Evolutionary conservation across 2,888 invertebrate genomes (phyloP).

Genomic region (Dexiosoma caninum): DNA sequence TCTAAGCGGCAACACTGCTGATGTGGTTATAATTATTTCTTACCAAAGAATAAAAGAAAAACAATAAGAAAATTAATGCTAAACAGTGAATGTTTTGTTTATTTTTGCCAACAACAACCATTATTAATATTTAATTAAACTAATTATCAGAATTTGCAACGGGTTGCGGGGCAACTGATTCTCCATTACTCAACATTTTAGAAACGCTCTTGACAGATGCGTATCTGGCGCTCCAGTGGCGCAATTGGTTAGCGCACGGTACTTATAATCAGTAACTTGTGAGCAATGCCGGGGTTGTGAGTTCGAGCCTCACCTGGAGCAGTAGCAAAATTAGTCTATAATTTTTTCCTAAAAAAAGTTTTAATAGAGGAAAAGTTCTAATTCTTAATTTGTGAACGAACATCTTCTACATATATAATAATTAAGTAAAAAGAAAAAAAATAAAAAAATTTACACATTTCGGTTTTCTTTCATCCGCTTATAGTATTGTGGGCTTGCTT

Average conservation of each 20-base stretch:
- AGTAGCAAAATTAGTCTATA: conserved; percentile 74
- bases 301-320: conserved; percentile 99
- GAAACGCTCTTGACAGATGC: background rate
- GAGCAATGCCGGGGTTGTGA: conserved; percentile 99
- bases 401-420: too few species aligned
- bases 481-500: too few species aligned
- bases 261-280: conserved; percentile 97
- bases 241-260: conserved; percentile 99
- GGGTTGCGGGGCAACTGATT: too few species aligned
- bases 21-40: background rate
- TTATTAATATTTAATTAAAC: too few species aligned
- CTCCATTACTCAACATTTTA: too few species aligned
- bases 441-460: too few species aligned
- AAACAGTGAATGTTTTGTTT: too few species aligned
- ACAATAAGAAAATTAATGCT: too few species aligned
- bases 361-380: background rate
- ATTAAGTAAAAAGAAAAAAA: too few species aligned
- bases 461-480: too few species aligned
- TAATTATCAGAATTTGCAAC: too few species aligned
- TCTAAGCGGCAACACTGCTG: background rate
- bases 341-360: background rate
- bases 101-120: too few species aligned
- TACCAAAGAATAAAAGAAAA: background rate
- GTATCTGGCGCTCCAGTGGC: conserved; percentile 91
- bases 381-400: background rate